Evolutionary conservation across 1,140 invertebrate genomes (phyloP).

Genomic region (Panonychus citri): DNA sequence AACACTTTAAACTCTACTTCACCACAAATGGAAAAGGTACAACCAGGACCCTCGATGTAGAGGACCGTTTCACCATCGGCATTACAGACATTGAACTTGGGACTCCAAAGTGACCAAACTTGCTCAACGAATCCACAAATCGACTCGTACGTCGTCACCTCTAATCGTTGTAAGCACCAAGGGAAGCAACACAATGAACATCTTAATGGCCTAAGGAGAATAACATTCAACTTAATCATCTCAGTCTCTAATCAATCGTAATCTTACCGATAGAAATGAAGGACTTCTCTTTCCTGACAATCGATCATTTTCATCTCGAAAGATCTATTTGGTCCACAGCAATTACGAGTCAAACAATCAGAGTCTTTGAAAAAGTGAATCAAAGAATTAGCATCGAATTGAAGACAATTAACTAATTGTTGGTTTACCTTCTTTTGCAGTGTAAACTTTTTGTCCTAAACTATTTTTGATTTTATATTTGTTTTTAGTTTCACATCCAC

Average conservation of each 20-base stretch:
- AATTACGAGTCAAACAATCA: no score
- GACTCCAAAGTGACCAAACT: conserved; percentile 53
- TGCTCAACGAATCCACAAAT: conserved; percentile 53
- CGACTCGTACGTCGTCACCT: conserved; percentile 36
- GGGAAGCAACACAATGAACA: conserved; percentile 52
- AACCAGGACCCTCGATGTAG: conserved; percentile 55
- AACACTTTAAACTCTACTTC: conserved; percentile 41
- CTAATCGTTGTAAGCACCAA: conserved; percentile 54
- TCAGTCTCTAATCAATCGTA: no score
- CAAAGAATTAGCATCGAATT: no score
- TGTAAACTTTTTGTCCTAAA: conserved; percentile 52
- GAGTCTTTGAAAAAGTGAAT: no score
- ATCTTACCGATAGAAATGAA: conserved; percentile 30
- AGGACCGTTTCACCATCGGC: conserved; percentile 31
- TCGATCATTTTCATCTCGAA: conserved; percentile 72
- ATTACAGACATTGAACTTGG: conserved; percentile 30
- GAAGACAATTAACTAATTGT: no score
- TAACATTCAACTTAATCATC: no score
- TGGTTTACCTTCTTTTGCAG: conserved; percentile 43
- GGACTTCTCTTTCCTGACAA: conserved; percentile 47
- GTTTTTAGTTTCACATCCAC: conserved; percentile 67
- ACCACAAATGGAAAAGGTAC: conserved; percentile 49
- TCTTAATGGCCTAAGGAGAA: conserved; percentile 33
- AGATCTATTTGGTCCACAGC: conserved; percentile 40
- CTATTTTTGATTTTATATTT: conserved; percentile 53